phyloP scores from a whole-genome alignment of 2,113 vertebrate genomes.

The Pteruthius melanotis region DNA sequence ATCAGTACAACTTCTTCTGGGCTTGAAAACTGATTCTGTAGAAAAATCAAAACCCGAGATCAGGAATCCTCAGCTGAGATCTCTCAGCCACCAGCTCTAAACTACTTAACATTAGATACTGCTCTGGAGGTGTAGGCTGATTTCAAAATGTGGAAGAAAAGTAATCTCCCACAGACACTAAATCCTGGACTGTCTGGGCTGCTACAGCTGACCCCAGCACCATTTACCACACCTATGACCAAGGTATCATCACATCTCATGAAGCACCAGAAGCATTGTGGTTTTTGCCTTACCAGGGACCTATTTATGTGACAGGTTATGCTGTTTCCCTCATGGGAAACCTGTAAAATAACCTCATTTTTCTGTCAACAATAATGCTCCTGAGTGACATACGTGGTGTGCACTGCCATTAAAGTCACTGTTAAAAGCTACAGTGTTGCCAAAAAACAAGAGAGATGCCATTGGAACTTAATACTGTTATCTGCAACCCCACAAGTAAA shows the following conservation, averaged over 20 bases:
- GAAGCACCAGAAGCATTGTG: not conserved
- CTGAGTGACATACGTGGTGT: accelerated
- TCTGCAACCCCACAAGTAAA: not conserved
- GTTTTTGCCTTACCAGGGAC: not conserved
- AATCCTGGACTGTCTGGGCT: not conserved
- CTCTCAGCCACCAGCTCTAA: not conserved
- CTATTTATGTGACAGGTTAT: not conserved
- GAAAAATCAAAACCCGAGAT: not conserved
- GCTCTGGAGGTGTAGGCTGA: not conserved
- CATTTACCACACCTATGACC: not conserved
- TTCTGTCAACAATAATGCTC: not conserved
- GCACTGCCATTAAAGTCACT: not conserved
- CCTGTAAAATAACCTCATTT: not conserved
- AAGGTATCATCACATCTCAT: not conserved
- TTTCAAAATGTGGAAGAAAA: not conserved
- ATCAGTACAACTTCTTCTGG: not conserved
- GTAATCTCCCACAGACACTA: not conserved
- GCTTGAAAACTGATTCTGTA: not conserved
- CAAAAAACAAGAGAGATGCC: not conserved
- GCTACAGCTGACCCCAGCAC: not conserved
- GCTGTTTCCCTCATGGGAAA: not conserved
- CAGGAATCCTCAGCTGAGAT: not conserved
- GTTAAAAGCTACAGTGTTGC: not conserved
- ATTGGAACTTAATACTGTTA: not conserved
- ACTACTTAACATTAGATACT: not conserved